phyloP scores from a whole-genome alignment of 2,113 vertebrate genomes.

The Rhabdornis inornatus region DNA sequence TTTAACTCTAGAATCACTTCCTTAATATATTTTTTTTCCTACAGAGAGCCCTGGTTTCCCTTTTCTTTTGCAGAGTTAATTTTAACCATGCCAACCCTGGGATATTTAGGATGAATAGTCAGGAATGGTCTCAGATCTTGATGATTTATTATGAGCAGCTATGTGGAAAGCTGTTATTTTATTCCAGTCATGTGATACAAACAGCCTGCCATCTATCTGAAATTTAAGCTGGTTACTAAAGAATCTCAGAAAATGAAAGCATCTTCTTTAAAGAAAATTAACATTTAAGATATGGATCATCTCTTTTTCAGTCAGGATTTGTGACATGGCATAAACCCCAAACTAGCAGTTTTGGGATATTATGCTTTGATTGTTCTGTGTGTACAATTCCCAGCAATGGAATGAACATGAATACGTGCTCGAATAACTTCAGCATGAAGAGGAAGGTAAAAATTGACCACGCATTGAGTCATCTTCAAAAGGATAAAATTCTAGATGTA shows the following conservation, averaged over 20 bases:
- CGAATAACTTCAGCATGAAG: not conserved
- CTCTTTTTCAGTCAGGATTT: not conserved
- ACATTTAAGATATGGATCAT: not conserved
- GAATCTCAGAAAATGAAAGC: not conserved
- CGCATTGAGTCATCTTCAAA: not conserved
- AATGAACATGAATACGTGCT: not conserved
- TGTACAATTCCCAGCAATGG: not conserved
- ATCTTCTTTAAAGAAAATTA: not conserved
- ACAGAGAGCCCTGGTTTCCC: not conserved
- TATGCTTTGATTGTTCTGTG: not conserved
- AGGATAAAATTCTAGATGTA: not conserved
- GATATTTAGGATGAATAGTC: not conserved
- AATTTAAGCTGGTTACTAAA: not conserved
- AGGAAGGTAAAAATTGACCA: not conserved
- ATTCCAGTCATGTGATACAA: not conserved
- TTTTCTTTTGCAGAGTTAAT: not conserved
- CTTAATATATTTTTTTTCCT: not conserved
- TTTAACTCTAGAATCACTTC: not conserved
- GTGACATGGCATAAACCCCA: not conserved
- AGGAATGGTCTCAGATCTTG: not conserved
- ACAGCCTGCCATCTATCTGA: not conserved
- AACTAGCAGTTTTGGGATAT: not conserved
- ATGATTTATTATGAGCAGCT: not conserved
- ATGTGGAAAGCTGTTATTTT: not conserved
- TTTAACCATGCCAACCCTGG: not conserved